Conservation (phyloP, 2,113 vertebrate species). For the Verasper variegatus region DNA sequence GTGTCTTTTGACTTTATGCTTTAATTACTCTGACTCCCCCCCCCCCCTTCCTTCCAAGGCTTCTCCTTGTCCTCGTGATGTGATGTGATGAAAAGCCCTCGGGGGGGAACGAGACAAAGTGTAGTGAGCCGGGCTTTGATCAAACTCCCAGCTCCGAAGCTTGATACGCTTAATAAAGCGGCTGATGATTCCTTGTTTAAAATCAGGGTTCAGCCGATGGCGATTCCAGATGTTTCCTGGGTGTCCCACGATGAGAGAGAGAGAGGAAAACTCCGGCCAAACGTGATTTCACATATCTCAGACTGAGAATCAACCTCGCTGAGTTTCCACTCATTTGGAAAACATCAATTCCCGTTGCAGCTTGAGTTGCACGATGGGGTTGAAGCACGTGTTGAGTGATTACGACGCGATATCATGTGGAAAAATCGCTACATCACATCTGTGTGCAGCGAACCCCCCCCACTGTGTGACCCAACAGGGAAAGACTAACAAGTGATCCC, state of each 20-base stretch:
- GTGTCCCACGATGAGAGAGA: not conserved
- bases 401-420: conserved; percentile 44
- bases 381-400: conserved; percentile 27
- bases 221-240: conserved; percentile 69
- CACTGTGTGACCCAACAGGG: conserved; percentile 20
- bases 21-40: conserved; percentile 45
- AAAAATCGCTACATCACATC: conserved; percentile 39
- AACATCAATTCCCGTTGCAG: conserved; percentile 27
- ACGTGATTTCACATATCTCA: conserved; percentile 46
- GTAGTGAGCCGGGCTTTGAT: conserved; percentile 63
- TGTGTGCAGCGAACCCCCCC: conserved; percentile 9
- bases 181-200: conserved; percentile 22
- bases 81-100: conserved; percentile 59
- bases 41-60: conserved; percentile 31
- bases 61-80: conserved; percentile 50
- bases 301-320: conserved; percentile 31
- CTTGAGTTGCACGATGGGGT: not conserved
- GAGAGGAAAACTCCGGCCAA: conserved; percentile 8
- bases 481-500: conserved; percentile 28
- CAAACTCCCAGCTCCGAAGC: conserved; percentile 50
- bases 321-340: conserved; percentile 50
- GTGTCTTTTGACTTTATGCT: conserved; percentile 25
- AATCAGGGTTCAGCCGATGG: conserved; percentile 17
- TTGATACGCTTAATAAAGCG: conserved; percentile 54
- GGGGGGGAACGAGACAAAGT: conserved; percentile 27